Conservation (phyloP, 1,140 invertebrate species). For the Leguminivora glycinivorella region DNA sequence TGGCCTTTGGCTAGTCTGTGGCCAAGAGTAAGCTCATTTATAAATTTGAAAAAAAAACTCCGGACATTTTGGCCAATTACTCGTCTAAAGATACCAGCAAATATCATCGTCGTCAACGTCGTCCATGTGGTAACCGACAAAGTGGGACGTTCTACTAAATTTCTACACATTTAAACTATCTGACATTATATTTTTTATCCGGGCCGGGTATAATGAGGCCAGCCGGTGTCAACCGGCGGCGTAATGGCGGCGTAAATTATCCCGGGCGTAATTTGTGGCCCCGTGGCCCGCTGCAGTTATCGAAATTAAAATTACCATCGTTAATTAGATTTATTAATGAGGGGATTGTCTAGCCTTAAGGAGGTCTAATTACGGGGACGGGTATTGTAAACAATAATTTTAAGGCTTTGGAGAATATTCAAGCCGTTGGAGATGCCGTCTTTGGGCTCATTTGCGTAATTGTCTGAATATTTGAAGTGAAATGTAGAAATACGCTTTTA, state of each 20-base stretch:
- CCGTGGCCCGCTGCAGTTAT: background rate
- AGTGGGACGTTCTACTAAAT: no score
- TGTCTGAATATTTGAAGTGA: no score
- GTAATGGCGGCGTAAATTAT: constrained; percentile 55
- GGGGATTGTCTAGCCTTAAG: constrained; percentile 5
- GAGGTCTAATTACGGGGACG: background rate
- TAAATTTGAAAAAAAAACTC: no score
- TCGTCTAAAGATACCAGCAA: no score
- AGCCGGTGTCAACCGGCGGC: constrained; percentile 33
- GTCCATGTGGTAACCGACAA: no score
- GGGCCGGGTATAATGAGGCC: constrained; percentile 1
- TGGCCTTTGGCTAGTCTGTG: no score
- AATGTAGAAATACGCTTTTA: no score
- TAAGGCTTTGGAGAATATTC: background rate
- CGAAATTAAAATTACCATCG: constrained; percentile 24
- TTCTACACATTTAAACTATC: background rate
- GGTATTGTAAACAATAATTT: background rate
- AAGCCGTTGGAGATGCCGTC: background rate
- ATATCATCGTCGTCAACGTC: no score
- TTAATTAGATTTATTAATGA: constrained; percentile 21
- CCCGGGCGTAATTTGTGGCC: constrained; percentile 38
- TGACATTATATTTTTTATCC: background rate
- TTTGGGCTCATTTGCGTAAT: background rate
- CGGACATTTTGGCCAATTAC: no score
- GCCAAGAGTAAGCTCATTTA: no score